Conservation (phyloP, 2,797 vertebrate species). For the Notoglanidium macrostoma region DNA sequence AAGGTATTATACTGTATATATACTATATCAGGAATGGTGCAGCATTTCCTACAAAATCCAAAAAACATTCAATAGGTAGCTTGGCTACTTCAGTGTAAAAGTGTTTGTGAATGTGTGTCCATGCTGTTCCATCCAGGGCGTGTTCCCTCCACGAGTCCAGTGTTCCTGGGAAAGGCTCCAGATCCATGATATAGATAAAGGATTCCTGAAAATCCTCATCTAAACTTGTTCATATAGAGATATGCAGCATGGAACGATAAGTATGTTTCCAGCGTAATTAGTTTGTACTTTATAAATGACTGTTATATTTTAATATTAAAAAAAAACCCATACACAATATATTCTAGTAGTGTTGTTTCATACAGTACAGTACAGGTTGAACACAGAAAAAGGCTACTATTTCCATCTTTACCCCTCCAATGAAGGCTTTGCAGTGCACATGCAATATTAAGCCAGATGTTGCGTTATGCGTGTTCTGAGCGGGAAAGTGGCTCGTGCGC, state of each 20-base stretch:
- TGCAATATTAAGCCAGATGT: neutral
- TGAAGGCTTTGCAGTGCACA: neutral
- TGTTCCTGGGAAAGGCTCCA: neutral
- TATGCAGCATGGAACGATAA: neutral
- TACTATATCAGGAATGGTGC: neutral
- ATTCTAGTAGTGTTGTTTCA: neutral
- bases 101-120: neutral
- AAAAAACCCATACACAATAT: neutral
- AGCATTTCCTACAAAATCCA: neutral
- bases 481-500: neutral
- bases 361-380: neutral
- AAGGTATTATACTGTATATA: neutral
- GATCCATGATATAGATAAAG: neutral
- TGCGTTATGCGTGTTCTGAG: neutral
- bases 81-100: neutral
- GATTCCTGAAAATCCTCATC: neutral
- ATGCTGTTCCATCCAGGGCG: neutral
- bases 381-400: neutral
- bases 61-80: neutral
- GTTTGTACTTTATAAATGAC: neutral
- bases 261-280: neutral
- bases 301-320: neutral
- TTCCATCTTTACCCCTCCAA: neutral
- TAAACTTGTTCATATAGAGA: neutral
- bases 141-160: neutral